Evolutionary conservation across 2,888 invertebrate genomes (phyloP).

Genomic region (Drosophila koepferae): DNA sequence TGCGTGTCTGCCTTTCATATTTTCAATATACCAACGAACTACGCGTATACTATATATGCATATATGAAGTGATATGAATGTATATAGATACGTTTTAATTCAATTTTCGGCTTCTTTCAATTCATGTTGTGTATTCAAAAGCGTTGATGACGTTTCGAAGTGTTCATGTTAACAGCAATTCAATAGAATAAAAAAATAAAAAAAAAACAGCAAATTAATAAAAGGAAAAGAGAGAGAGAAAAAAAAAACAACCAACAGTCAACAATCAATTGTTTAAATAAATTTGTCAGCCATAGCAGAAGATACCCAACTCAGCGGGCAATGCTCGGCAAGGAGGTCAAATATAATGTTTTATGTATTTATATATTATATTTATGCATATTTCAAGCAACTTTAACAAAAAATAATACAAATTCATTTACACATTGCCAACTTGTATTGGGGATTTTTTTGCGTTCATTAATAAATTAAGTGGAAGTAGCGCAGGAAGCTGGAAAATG

Average conservation of each 20-base stretch:
- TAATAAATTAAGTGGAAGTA: slow-evolving; percentile 12
- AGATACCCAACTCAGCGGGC: slow-evolving; percentile 42
- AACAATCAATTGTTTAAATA: slow-evolving; percentile 70
- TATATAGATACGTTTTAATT: slow-evolving; percentile 53
- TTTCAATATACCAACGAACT: slow-evolving; percentile 33
- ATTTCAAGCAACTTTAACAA: slow-evolving; percentile 3
- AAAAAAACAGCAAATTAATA: not conserved
- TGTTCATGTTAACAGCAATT: slow-evolving; percentile 52
- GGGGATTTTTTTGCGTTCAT: not conserved
- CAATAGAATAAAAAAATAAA: slow-evolving; percentile 51
- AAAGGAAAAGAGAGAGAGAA: not conserved
- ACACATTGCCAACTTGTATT: slow-evolving; percentile 20
- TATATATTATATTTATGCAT: slow-evolving; percentile 14
- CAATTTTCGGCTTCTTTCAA: slow-evolving; percentile 42
- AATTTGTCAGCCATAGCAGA: slow-evolving; percentile 50
- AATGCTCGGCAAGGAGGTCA: slow-evolving; percentile 67
- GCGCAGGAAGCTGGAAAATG: slow-evolving; percentile 32
- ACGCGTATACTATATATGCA: not conserved
- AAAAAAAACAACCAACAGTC: not conserved
- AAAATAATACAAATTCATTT: slow-evolving; percentile 7
- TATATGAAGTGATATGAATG: slow-evolving; percentile 13
- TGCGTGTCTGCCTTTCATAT: slow-evolving; percentile 58
- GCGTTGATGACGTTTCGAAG: slow-evolving; percentile 53
- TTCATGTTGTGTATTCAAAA: slow-evolving; percentile 53
- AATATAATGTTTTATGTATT: slow-evolving; percentile 17